A percentile compares a stretch with the other conserved stretches of the same genome.
phyloP scores from a whole-genome alignment of 35 echinoderm and acorn worm species.

The Amphiura filiformis region DNA sequence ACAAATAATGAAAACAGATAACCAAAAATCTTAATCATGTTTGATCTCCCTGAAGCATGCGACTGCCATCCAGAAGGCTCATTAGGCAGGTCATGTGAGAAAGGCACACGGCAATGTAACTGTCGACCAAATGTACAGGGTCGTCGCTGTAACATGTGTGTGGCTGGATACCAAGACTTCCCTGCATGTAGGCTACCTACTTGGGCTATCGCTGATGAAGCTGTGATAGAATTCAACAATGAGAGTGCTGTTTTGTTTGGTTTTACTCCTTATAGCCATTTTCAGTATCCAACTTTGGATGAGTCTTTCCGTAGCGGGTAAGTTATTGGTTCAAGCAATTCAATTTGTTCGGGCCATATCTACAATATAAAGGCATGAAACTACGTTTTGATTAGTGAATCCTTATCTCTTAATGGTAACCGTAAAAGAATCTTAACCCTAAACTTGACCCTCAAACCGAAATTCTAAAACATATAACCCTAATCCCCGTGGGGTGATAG shows the following conservation, averaged over 20 bases:
- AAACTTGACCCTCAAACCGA: no score
- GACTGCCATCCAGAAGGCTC: constrained; percentile 67
- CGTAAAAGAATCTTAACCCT: no score
- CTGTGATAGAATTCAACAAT: constrained; percentile 2
- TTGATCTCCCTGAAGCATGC: constrained; percentile 46
- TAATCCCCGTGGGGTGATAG: no score
- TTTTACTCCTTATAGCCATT: constrained; percentile 15
- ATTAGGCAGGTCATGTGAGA: constrained; percentile 55
- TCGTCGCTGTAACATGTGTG: constrained; percentile 67
- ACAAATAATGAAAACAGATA: no score
- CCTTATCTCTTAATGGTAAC: no score
- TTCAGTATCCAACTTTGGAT: constrained; percentile 17
- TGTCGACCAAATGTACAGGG: constrained; percentile 61
- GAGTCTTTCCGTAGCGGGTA: neutral
- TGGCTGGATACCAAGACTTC: constrained; percentile 81
- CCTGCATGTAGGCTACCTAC: constrained; percentile 47
- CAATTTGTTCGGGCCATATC: no score
- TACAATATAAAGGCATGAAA: no score
- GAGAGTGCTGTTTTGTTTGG: constrained; percentile 39
- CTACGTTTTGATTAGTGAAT: no score
- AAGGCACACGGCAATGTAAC: constrained; percentile 65
- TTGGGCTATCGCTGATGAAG: constrained; percentile 6
- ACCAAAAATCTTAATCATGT: no score
- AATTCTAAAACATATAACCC: no score
- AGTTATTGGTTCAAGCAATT: no score